Evolutionary conservation across 2,113 vertebrate genomes (phyloP), one percentile per base, ranked within the genome.

Genomic region (Porphyrio hochstetteri): DNA sequence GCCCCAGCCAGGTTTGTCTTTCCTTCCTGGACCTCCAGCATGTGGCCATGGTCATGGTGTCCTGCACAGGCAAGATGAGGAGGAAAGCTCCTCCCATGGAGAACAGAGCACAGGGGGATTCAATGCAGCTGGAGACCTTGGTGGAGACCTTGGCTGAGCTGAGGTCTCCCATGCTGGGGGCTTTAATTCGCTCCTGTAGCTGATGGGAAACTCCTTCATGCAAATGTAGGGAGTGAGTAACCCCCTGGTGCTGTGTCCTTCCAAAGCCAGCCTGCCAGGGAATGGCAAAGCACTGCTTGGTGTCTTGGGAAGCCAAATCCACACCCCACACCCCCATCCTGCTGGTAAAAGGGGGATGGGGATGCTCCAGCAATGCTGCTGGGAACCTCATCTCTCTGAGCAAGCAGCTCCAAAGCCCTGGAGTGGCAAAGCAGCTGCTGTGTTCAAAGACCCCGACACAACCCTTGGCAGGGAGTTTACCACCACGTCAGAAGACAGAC

Each of bases 191-290:
- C 44, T 67, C 38, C 64, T 64, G 23, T 3, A 24, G 48, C 46
- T 40, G 20, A 16, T 13, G 52, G 31, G 25, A 50, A 84, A 59
- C 10, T 48, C 33, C 28, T 31, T 50, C 13, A 10, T 3, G 33
- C 44, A n/a, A 11, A 7, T 0, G 15, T 7, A 5, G 6, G 7
- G 64, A 50, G 64, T 5, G 64, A 50, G 64, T 5, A 27, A 27
- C 10, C 15, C 15, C n/a, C 9, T 0, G 0, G 0, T 0, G 2
- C 5, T 44, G 63, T 53, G 52, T 53, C 25, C 52, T 53, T 28
- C 28, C 25, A 16, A 28, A 53, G 38, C n/a, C 1, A 1, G 40
- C 20, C 1, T 2, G 48, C 61, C 13, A 74, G 42, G 72, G 28
- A 6, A 33, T 1, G 14, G 46, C 78, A 38, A 27, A 56, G 65